phyloP scores from a whole-genome alignment of 2,888 invertebrate genomes.

The Microctonus hyperodae region DNA sequence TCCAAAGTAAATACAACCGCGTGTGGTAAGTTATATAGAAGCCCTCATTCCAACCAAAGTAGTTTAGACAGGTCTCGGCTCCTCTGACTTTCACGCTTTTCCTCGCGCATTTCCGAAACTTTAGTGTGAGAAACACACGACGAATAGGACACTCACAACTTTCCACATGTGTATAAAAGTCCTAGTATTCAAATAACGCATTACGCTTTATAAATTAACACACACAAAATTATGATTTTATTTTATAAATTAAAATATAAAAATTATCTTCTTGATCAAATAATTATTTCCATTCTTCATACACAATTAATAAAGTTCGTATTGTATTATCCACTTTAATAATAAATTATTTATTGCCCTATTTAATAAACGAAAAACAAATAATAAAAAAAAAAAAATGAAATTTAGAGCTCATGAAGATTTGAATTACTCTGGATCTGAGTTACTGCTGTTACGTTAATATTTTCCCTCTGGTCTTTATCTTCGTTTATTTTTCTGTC shows the following conservation, averaged over 20 bases:
- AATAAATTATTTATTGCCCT: background rate
- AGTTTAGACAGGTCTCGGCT: constrained; percentile 20
- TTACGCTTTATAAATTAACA: no score
- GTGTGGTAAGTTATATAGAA: background rate
- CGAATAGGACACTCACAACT: background rate
- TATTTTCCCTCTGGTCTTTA: constrained; percentile 25
- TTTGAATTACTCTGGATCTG: background rate
- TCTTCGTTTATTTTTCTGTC: constrained; percentile 32
- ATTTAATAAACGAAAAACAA: background rate
- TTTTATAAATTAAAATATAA: no score
- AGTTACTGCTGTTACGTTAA: background rate
- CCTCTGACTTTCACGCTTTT: background rate
- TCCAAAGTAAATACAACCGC: background rate
- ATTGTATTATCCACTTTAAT: background rate
- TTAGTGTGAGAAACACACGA: background rate
- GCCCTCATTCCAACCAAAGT: constrained; percentile 6
- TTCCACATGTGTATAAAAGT: constrained; percentile 8
- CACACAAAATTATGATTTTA: no score
- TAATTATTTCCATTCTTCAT: background rate
- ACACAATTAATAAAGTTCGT: background rate
- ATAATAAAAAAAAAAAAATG: no score
- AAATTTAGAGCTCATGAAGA: background rate
- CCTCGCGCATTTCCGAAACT: background rate
- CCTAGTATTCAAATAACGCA: background rate
- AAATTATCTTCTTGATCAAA: no score